Conservation (phyloP, 2,888 invertebrate genomes). For the Nezara viridula region DNA sequence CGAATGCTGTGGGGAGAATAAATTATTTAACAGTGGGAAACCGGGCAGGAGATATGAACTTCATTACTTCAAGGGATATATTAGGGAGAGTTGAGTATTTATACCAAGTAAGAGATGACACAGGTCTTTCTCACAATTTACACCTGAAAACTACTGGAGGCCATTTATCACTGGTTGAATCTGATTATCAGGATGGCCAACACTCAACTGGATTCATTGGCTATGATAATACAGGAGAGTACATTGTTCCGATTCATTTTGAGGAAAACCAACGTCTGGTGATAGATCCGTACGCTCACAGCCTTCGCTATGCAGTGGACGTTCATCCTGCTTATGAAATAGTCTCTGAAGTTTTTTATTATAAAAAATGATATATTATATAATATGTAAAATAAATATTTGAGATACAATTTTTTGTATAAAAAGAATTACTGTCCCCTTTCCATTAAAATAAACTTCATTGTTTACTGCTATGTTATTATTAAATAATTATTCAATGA, state of each 20-base stretch:
- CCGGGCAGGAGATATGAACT: background rate
- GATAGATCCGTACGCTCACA: conserved; percentile 4
- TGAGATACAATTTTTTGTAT: background rate
- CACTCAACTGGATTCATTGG: conserved; percentile 24
- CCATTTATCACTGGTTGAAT: conserved; percentile 2
- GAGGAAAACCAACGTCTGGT: conserved; percentile 35
- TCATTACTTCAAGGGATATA: background rate
- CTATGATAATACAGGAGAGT: conserved; percentile 23
- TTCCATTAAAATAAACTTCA: background rate
- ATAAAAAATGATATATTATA: background rate
- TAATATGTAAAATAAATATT: background rate
- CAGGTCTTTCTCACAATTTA: conserved; percentile 4
- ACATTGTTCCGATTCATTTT: conserved; percentile 32
- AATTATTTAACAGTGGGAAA: background rate
- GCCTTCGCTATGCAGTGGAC: conserved; percentile 2
- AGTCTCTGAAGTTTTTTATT: background rate
- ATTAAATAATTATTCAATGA: background rate
- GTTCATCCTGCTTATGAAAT: conserved; percentile 22
- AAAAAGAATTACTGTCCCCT: background rate
- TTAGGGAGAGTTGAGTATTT: background rate
- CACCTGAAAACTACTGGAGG: background rate
- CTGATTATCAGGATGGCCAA: background rate
- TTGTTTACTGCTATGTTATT: background rate
- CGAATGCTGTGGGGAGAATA: background rate
- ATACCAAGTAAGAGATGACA: background rate